These are phyloP conservation scores for Trichomalopsis sarcophagae DNA, from an alignment of 1,140 invertebrate genomes.

Conservation along the genomic window DNA sequence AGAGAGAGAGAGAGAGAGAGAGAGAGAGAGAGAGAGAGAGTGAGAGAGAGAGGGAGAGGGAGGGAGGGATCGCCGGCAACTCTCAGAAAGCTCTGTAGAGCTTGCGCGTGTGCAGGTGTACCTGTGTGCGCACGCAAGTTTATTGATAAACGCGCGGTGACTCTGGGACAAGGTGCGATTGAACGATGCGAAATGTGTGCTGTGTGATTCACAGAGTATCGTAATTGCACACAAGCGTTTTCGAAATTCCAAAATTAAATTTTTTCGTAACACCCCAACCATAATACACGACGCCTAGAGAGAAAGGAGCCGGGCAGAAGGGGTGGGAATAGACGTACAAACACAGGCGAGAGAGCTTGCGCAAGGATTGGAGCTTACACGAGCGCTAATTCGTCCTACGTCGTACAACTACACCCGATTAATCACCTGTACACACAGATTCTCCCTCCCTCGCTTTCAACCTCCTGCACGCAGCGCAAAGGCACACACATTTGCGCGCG, in stretches of 20 bases:
- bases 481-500: not conserved
- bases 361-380: constrained; percentile 39
- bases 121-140: not conserved
- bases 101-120: no score
- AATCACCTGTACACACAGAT: constrained; percentile 37
- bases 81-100: not conserved
- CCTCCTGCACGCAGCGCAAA: not conserved
- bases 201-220: no score
- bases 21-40: no score
- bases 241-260: no score
- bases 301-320: not conserved
- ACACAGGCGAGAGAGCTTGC: constrained; percentile 2
- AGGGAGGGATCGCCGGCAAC: not conserved
- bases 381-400: constrained; percentile 42
- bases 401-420: constrained; percentile 37
- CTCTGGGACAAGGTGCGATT: not conserved
- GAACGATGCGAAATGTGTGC: not conserved
- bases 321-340: not conserved
- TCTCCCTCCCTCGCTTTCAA: constrained; percentile 25
- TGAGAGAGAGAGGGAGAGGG: no score
- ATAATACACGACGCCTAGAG: not conserved
- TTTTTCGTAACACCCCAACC: not conserved
- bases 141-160: not conserved
- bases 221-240: no score
- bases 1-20: no score